These are phyloP conservation scores for Mystacornis crossleyi DNA, from an alignment of 2,113 vertebrate species.

Conservation along the genomic window DNA sequence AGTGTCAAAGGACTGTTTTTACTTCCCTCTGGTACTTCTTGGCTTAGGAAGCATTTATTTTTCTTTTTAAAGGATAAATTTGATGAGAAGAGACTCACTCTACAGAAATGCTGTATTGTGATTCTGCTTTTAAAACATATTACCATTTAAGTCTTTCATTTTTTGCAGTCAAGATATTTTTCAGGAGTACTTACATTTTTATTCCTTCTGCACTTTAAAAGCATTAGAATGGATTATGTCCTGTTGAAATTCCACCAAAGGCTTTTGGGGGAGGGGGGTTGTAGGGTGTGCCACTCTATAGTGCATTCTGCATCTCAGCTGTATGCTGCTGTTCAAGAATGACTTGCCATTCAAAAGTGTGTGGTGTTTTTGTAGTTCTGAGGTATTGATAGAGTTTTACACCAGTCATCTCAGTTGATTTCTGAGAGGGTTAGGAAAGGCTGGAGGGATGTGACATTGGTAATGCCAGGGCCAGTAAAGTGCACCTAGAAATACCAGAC, in stretches of 20 bases:
- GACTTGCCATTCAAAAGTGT: neutral
- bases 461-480: neutral
- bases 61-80: neutral
- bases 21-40: neutral
- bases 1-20: neutral
- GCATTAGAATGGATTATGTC: neutral
- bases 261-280: neutral
- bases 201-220: neutral
- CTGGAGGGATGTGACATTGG: neutral
- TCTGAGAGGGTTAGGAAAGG: neutral
- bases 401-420: neutral
- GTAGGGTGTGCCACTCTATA: neutral
- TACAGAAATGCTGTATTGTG: neutral
- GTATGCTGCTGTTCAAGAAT: neutral
- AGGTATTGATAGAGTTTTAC: neutral
- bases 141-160: neutral
- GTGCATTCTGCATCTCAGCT: neutral
- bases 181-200: neutral
- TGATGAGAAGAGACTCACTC: neutral
- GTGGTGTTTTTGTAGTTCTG: neutral
- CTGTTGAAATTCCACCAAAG: neutral
- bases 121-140: neutral
- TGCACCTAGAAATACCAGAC: neutral
- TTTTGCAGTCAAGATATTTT: neutral
- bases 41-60: neutral